Evolutionary conservation across 2,888 invertebrate species (phyloP).

Genomic region (Zeuzera pyrina): DNA sequence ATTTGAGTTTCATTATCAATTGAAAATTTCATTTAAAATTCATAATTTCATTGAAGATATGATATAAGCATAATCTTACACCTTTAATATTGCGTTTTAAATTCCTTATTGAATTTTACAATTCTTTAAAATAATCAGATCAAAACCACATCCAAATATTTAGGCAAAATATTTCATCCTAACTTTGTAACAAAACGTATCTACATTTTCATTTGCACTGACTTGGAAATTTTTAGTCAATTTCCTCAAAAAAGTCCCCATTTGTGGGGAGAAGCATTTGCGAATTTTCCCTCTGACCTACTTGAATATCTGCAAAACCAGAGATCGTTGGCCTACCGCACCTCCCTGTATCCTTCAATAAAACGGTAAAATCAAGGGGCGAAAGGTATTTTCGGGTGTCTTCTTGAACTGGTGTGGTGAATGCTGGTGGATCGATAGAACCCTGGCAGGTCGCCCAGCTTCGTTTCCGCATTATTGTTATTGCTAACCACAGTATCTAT

Average conservation of each 20-base stretch:
- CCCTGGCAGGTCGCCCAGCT: slow-evolving; percentile 69
- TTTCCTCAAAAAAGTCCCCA: slow-evolving; percentile 57
- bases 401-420: slow-evolving; percentile 40
- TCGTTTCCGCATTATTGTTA: slow-evolving; percentile 69
- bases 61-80: no score
- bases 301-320: slow-evolving; percentile 58
- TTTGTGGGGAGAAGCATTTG: slow-evolving; percentile 59
- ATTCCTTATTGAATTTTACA: no score
- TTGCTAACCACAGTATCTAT: slow-evolving; percentile 64
- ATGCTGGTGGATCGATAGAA: slow-evolving; percentile 56
- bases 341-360: slow-evolving; percentile 27
- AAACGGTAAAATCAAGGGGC: slow-evolving; percentile 31
- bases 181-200: no score
- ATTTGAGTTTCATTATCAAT: no score
- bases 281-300: slow-evolving; percentile 72
- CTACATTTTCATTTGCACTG: slow-evolving; percentile 58
- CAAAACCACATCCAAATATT: no score
- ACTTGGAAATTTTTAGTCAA: slow-evolving; percentile 56
- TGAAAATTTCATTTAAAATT: no score
- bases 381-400: slow-evolving; percentile 49
- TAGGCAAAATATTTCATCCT: no score
- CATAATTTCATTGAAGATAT: no score
- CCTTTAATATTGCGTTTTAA: no score
- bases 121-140: no score
- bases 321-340: slow-evolving; percentile 35